A percentile compares a stretch with the other conserved stretches of the same genome.
Conservation (phyloP, 2,888 invertebrate species). For the Nemurella pictetii region DNA sequence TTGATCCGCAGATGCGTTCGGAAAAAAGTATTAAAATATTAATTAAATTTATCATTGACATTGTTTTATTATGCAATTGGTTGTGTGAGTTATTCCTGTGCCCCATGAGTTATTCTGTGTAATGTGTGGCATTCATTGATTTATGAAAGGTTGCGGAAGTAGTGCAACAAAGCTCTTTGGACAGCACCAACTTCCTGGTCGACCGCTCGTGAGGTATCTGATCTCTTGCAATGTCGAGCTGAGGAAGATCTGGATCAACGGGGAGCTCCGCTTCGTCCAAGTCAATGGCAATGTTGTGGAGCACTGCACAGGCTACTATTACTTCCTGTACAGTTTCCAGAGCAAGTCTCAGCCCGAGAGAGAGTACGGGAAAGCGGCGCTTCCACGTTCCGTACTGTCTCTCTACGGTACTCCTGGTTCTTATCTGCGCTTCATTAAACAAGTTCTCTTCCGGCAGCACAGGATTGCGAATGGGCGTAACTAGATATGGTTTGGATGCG, state of each 20-base stretch:
- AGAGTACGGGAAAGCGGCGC: constrained; percentile 31
- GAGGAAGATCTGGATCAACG: constrained; percentile 7
- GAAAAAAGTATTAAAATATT: no score
- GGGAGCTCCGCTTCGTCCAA: constrained; percentile 30
- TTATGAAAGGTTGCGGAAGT: no score
- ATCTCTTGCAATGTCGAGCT: neutral
- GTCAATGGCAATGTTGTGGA: constrained; percentile 34
- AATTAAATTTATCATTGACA: no score
- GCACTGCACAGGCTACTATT: constrained; percentile 33
- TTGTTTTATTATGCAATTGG: no score
- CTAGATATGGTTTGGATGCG: neutral
- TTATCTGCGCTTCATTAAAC: constrained; percentile 36
- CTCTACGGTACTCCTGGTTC: constrained; percentile 28
- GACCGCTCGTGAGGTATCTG: neutral
- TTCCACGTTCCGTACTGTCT: constrained; percentile 33
- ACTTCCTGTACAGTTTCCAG: constrained; percentile 27
- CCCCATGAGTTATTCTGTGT: no score
- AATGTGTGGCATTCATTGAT: no score
- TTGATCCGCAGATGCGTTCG: no score
- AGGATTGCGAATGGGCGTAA: constrained; percentile 31
- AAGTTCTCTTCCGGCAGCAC: constrained; percentile 3
- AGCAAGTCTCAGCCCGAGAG: constrained; percentile 21
- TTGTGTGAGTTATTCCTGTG: no score
- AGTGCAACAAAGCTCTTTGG: no score
- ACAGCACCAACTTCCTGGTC: no score